Percentiles rank a stretch among this genome's conserved stretches.
These are phyloP conservation scores for Diplogasteroides magnus DNA, from an alignment of 1,140 invertebrate species.

Conservation along the genomic window DNA sequence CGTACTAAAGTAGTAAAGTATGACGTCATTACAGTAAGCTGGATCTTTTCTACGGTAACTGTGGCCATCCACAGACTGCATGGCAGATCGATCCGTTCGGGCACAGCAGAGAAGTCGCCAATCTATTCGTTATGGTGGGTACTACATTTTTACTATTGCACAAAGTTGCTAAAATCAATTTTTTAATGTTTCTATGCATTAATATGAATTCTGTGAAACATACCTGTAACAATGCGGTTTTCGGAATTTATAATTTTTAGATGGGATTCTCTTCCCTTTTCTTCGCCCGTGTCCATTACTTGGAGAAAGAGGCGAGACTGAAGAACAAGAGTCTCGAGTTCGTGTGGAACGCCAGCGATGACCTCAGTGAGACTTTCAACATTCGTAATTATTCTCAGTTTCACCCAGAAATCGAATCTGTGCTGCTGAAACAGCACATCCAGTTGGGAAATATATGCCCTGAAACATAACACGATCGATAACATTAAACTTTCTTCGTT, in stretches of 20 bases:
- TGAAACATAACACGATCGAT: no score
- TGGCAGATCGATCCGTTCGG: conserved; percentile 71
- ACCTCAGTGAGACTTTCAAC: conserved; percentile 56
- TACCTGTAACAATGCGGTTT: no score
- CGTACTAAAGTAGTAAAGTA: background rate
- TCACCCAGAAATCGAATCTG: conserved; percentile 7
- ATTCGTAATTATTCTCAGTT: conserved; percentile 9
- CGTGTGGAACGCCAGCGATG: conserved; percentile 69
- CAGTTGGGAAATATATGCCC: no score
- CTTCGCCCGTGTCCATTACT: conserved; percentile 79
- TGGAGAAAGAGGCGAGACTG: conserved; percentile 70
- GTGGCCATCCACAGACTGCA: conserved; percentile 61
- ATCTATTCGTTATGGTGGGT: conserved; percentile 61
- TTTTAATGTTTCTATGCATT: no score
- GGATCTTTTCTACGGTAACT: conserved; percentile 62
- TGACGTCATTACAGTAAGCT: background rate
- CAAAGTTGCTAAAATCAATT: no score
- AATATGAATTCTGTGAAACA: no score
- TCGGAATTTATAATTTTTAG: conserved; percentile 36
- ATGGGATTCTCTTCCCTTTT: conserved; percentile 74
- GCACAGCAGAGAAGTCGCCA: conserved; percentile 64
- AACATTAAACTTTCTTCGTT: no score
- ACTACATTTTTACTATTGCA: conserved; percentile 5
- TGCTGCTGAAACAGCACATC: no score
- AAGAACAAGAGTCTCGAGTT: conserved; percentile 70